Evolutionary conservation across 2,797 vertebrate species (phyloP), one percentile per base, ranked within the genome.

Genomic region (Epinephelus coioides): DNA sequence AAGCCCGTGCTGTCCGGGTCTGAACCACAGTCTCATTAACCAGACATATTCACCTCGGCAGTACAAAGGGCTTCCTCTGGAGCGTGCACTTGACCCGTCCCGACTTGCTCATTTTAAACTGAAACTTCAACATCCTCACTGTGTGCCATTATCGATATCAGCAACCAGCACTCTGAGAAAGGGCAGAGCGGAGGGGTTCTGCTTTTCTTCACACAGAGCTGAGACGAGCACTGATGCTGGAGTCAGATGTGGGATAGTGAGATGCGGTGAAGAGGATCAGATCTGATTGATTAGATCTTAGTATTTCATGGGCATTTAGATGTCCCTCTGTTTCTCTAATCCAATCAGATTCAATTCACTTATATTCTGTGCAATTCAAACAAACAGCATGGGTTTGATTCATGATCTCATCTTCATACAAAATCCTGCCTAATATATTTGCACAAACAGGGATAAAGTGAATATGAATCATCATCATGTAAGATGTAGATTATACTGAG

Each of bases 1-100:
- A 15, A 79, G 83, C 66, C 86, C 49, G 1, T 4, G 61, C 73
- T 75, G 74, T 73, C 74, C 11, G 3, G 30, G 11, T 70, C 73
- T 60, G 62, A 79, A 43, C 69, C 86, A 19, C 73, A 27, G 40
- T 74, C 88, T 90, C 80, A 79, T 85, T 85, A 84, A 47, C 2
- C 64, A 63, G 74, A 79, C 76, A 47, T 11, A 23, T 51, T n/a
- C 74, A 73, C 72, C 81, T 81, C 53, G 5, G 77, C 56, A 49
- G 73, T 12, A 55, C 66, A 75, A 66, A 83, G 62, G 54, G 23
- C 69, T 69, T 73, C 69, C 30, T 79, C 62, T 46, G 61, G 59
- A 46, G 74, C 78, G 25, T 63, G 65, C 69, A n/a, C 53, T 4
- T 17, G 3, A 56, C 43, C 57, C 40, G 27, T 71, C 73, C 53